Evolutionary conservation across 2,797 vertebrate genomes (phyloP), one percentile per base, ranked within the genome.

Genomic region (Paramormyrops hopkinsi): DNA sequence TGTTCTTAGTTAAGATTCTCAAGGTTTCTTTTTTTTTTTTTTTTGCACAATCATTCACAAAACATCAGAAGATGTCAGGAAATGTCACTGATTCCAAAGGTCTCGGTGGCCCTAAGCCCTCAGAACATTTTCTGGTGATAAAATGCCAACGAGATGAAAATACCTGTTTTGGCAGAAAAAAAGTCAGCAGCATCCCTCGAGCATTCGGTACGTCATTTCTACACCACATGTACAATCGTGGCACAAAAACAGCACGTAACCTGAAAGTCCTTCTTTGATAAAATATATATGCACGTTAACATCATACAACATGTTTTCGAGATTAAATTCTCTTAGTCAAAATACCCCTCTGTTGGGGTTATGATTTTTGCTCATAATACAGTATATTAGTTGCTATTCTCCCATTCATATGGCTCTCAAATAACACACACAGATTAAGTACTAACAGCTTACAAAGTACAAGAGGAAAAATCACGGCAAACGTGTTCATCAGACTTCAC

Each of bases 311-410:
- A 86, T 22, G n/a, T 87, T 79, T 41, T 56, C 22, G 37, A 54
- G 65, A 73, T 76, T 89, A 53, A 86, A 29, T 86, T 79, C 41
- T 87, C 65, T 88, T 29, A 56, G 59, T 41, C n/a, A 73, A 51
- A 76, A 37, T 14, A 86, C 48, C 62, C 83, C 48, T 44, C 54
- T 62, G 11, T 22, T 19, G 37, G 51, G 51, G 50, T 59, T 9
- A 4, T 29, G 12, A 69, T 86, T 86, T 87, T 84, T 89, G 50
- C 85, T 87, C 65, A 89, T 76, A 73, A 73, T 76, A 87, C 48
- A 87, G 33, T 86, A 83, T 83, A 44, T 48, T 53, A 86, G 83
- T 69, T 59, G 88, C 54, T 69, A 87, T 87, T 87, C 73, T 54
- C 51, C 41, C 37, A 87, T 17, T 76, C 22, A 73, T 86, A 89